A percentile compares a stretch with the other conserved stretches of the same genome.
Conservation (phyloP, 2,113 vertebrate genomes). For the Sorex araneus region DNA sequence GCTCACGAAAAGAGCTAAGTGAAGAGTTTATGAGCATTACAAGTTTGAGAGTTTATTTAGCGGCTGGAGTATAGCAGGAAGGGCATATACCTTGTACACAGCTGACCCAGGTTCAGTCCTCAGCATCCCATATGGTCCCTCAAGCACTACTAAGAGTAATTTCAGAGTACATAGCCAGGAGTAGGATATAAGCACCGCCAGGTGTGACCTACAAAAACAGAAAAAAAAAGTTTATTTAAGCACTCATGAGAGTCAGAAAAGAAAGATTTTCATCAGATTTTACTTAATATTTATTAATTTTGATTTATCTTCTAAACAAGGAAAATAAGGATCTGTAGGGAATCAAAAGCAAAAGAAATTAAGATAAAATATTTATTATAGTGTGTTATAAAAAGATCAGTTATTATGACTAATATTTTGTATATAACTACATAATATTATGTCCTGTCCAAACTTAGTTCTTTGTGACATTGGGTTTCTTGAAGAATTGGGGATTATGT, state of each 20-base stretch:
- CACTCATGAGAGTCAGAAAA: neutral
- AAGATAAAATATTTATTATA: neutral
- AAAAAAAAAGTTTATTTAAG: too few species aligned
- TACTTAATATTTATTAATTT: neutral
- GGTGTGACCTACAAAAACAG: too few species aligned
- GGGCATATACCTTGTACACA: too few species aligned
- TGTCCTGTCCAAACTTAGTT: neutral
- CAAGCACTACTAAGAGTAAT: too few species aligned
- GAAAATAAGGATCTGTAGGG: neutral
- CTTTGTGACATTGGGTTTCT: neutral
- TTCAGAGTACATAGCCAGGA: too few species aligned
- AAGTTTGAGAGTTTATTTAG: too few species aligned
- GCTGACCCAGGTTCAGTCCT: too few species aligned
- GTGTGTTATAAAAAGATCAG: neutral
- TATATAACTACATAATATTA: too few species aligned
- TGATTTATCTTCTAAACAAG: neutral
- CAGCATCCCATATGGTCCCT: too few species aligned
- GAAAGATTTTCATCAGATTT: neutral
- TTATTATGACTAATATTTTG: neutral
- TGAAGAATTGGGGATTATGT: neutral
- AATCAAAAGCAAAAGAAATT: neutral
- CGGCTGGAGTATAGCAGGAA: too few species aligned
- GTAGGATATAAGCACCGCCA: too few species aligned
- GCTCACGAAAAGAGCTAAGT: neutral
- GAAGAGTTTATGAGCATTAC: neutral